These are phyloP conservation scores for Sesia bembeciformis DNA, from an alignment of 2,888 invertebrate genomes.

Conservation along the genomic window DNA sequence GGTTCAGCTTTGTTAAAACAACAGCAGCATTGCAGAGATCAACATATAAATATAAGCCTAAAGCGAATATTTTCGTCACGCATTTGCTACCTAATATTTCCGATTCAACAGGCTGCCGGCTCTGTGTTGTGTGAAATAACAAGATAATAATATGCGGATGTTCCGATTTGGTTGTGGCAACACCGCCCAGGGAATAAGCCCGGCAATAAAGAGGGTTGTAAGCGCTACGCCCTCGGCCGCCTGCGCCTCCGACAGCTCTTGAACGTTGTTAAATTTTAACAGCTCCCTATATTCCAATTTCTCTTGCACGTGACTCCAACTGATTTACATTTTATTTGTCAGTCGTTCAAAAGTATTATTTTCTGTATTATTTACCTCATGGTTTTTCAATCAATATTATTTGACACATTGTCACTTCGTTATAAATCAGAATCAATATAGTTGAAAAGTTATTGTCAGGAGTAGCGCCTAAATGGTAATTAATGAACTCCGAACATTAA, in stretches of 20 bases:
- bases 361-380: not conserved
- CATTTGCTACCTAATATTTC: not conserved
- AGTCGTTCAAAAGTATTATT: not conserved
- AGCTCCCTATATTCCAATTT: constrained; percentile 27
- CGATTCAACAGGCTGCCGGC: constrained; percentile 22
- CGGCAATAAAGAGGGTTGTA: constrained; percentile 29
- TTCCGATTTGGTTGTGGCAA: constrained; percentile 27
- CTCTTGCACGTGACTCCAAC: constrained; percentile 16
- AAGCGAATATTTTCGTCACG: too few relatives aligned
- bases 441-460: constrained; percentile 1
- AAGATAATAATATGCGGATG: constrained; percentile 35
- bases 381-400: not conserved
- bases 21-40: too few relatives aligned
- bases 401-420: not conserved
- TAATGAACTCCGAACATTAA: constrained; percentile 33
- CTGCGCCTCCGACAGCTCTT: constrained; percentile 15
- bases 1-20: too few relatives aligned
- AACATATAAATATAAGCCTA: too few relatives aligned
- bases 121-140: constrained; percentile 29
- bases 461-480: constrained; percentile 26
- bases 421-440: not conserved
- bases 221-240: constrained; percentile 16
- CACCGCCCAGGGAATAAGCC: constrained; percentile 23
- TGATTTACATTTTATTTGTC: constrained; percentile 28
- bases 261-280: constrained; percentile 43